These are phyloP conservation scores for Meteorus cinctellus DNA, from an alignment of 2,888 invertebrate species.

Conservation along the genomic window DNA sequence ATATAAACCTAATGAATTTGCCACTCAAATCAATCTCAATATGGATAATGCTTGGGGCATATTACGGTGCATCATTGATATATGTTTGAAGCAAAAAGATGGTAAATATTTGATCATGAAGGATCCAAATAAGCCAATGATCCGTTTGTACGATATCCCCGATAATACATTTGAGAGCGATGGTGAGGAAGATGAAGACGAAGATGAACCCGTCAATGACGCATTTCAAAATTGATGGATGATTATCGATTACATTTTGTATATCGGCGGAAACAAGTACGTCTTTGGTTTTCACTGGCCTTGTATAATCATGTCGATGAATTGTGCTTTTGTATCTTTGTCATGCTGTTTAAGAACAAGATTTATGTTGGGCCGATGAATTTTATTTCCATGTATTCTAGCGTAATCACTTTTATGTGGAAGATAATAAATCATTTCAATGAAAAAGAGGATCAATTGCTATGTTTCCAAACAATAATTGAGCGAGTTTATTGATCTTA, in stretches of 20 bases:
- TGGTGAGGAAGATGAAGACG: slow-evolving; percentile 91
- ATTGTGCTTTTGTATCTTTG: slow-evolving; percentile 19
- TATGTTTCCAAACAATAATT: background rate
- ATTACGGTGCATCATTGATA: slow-evolving; percentile 96
- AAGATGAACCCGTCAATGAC: slow-evolving; percentile 76
- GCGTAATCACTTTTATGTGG: slow-evolving; percentile 29
- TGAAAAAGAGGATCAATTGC: background rate
- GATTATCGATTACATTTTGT: slow-evolving; percentile 7
- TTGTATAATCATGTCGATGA: slow-evolving; percentile 7
- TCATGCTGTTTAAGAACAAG: background rate
- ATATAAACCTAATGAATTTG: slow-evolving; percentile 98
- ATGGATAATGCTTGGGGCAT: slow-evolving; percentile 99
- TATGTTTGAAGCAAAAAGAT: slow-evolving; percentile 97
- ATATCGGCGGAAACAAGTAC: background rate
- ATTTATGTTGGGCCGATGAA: slow-evolving; percentile 1
- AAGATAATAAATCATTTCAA: slow-evolving; percentile 45
- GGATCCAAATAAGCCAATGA: slow-evolving; percentile 98
- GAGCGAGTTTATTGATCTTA: background rate
- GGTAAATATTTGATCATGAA: slow-evolving; percentile 98
- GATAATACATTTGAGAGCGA: slow-evolving; percentile 99
- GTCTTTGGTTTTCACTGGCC: background rate
- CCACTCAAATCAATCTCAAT: slow-evolving; percentile 97
- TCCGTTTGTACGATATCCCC: slow-evolving; percentile 97
- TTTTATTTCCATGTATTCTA: slow-evolving; percentile 30
- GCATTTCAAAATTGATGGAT: slow-evolving; percentile 67